Conservation (phyloP, 1,140 invertebrate genomes). For the Hetaerina americana region DNA sequence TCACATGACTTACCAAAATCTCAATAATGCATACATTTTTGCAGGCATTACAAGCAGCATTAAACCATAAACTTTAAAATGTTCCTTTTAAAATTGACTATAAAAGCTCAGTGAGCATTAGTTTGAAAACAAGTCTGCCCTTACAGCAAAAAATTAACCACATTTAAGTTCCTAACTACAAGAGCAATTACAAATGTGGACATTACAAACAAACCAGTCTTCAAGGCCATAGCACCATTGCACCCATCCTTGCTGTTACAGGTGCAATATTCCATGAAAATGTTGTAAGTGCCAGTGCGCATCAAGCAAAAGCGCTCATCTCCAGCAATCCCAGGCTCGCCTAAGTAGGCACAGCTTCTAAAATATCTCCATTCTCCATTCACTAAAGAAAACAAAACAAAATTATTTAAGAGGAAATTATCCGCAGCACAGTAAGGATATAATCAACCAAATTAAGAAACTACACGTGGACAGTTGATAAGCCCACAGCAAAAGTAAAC, state of each 20-base stretch:
- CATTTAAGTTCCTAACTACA: not conserved
- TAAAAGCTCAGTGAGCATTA: too few species aligned
- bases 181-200: not conserved
- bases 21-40: too few species aligned
- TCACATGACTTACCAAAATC: too few species aligned
- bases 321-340: constrained; percentile 75
- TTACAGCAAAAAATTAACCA: too few species aligned
- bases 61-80: too few species aligned
- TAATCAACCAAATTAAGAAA: too few species aligned
- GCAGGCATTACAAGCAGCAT: too few species aligned
- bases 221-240: constrained; percentile 40
- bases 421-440: too few species aligned
- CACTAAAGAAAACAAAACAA: constrained; percentile 41
- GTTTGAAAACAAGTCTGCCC: too few species aligned
- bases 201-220: not conserved
- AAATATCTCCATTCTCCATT: constrained; percentile 84
- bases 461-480: too few species aligned
- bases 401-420: too few species aligned
- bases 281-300: constrained; percentile 82
- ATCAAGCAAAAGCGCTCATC: constrained; percentile 85
- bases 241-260: constrained; percentile 88
- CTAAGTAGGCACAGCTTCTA: constrained; percentile 76
- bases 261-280: constrained; percentile 87
- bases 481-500: constrained; percentile 4
- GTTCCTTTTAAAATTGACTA: too few species aligned